Evolutionary conservation across 2,797 vertebrate genomes (phyloP), one percentile per base, ranked within the genome.

Genomic region (Hippopotamyrus pictus): DNA sequence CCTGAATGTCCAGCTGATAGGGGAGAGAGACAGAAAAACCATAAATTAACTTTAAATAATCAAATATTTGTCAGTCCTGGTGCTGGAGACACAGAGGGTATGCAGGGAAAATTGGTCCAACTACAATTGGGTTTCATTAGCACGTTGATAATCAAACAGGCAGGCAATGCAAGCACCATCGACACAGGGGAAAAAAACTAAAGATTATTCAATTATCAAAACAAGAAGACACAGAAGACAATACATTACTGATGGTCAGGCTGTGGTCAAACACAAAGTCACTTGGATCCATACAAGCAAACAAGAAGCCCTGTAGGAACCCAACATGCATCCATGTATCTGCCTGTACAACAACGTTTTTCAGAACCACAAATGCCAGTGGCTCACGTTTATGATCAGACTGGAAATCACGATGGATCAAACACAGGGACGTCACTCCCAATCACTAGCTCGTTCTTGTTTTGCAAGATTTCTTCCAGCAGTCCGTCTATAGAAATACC

Each of bases 1-100:
- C 90, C 89, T 46, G 92, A 91, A 89, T 91, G 91, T 89, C 91
- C 91, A 76, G 93, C 93, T 95, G 86, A 22, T 5, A 51, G 57
- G 57, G 51, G 46, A 54, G 22, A 62, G 88, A 54, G n/a, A 50
- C 25, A 89, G 88, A 48, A 76, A 84, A 85, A 50, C 14, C 33
- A 73, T 65, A 46, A 41, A 62, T 25, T 57, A 29, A 14, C 41
- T 11, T 19, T 88, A 87, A 22, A 87, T 1, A 62, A 9, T 87
- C 3, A 46, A 33, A 14, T 85, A 29, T 14, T 7, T 53, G 25
- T 17, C 51, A n/a, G 48, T 85, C 2, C n/a, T 9, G 44, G 11
- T 48, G 19, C n/a, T 48, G 3, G n/a, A 48, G 9, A 84, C 19
- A 82, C 6, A 84, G 19, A 48, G 3, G 19, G 46, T 22, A 11